These are phyloP conservation scores for Spatula clypeata DNA, from an alignment of 2,797 vertebrate genomes.

Conservation along the genomic window DNA sequence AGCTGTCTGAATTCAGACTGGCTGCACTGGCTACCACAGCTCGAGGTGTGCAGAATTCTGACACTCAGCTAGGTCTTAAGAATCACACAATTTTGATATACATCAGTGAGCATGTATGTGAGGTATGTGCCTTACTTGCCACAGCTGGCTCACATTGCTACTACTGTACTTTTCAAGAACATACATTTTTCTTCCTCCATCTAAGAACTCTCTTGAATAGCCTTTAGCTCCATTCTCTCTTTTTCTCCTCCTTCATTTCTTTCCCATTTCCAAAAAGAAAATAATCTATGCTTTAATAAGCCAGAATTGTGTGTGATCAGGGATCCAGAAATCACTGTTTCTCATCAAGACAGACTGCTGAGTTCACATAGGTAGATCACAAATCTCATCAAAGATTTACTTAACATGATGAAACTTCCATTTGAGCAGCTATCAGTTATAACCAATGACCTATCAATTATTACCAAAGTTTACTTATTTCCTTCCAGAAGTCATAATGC, in stretches of 20 bases:
- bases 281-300: neutral
- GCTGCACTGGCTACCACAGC: neutral
- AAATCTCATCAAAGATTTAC: neutral
- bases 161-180: neutral
- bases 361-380: too few species aligned
- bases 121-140: neutral
- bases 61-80: neutral
- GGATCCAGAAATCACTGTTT: neutral
- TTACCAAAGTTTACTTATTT: neutral
- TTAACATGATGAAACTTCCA: neutral
- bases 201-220: neutral
- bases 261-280: neutral
- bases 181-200: neutral
- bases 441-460: neutral
- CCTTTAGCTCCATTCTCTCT: accelerated
- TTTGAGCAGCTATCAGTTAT: neutral
- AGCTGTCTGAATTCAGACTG: neutral
- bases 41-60: neutral
- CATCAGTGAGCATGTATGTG: accelerated
- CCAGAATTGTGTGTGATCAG: neutral
- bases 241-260: neutral
- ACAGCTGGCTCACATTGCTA: neutral
- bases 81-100: neutral
- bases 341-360: neutral
- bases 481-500: neutral